Conservation (phyloP, 2,113 vertebrate species). For the Empidonax alnorum region DNA sequence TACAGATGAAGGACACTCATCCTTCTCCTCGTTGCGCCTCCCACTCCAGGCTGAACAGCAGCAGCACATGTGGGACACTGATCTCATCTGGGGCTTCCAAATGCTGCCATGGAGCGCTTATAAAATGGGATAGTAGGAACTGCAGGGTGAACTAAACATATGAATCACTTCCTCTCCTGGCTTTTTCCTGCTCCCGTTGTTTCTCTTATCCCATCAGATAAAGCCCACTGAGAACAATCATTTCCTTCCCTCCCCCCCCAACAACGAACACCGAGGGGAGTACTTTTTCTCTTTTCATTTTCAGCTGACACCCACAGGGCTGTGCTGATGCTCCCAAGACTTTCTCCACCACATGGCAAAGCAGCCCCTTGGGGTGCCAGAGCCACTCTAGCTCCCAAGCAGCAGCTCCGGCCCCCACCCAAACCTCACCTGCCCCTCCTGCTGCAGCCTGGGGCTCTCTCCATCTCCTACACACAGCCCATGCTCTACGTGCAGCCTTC, state of each 20-base stretch:
- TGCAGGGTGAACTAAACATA: constrained; percentile 31
- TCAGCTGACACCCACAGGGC: background rate
- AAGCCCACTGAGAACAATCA: background rate
- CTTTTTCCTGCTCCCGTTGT: background rate
- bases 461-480: too few species aligned
- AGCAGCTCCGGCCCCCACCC: background rate
- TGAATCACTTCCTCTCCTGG: constrained; percentile 54
- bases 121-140: background rate
- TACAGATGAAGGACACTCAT: background rate
- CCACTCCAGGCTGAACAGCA: background rate
- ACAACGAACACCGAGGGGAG: background rate
- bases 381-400: background rate
- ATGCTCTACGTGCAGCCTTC: background rate
- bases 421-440: background rate
- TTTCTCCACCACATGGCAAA: background rate
- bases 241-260: background rate
- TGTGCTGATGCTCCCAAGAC: rapidly evolving
- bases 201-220: background rate
- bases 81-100: background rate
- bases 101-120: background rate
- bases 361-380: background rate
- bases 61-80: background rate
- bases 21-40: background rate
- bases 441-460: background rate
- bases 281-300: background rate